phyloP scores from a whole-genome alignment of 2,113 vertebrate species.

The Sinocyclocheilus grahami region DNA sequence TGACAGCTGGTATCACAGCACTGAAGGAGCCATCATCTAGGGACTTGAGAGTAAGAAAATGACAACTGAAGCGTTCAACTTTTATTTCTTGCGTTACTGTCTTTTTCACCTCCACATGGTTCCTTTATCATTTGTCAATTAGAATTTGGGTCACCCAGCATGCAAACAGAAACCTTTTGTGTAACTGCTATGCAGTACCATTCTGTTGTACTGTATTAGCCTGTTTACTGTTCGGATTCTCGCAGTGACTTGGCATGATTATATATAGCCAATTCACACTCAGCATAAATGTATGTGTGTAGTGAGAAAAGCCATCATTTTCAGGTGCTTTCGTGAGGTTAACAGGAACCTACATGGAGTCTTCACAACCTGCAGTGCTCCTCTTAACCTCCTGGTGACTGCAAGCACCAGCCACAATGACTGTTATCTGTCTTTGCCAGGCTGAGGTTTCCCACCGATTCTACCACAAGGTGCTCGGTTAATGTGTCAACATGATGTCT shows the following conservation, averaged over 20 bases:
- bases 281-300: background rate
- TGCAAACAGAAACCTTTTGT: slow-evolving; percentile 15
- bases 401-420: slow-evolving; percentile 23
- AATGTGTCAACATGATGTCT: slow-evolving; percentile 62
- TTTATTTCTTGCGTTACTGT: background rate
- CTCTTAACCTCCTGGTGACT: slow-evolving; percentile 32
- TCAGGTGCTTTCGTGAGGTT: slow-evolving; percentile 25
- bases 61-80: slow-evolving; percentile 57
- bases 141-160: slow-evolving; percentile 68
- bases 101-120: slow-evolving; percentile 57
- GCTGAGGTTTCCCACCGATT: slow-evolving; percentile 46
- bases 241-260: background rate
- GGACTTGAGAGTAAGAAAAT: slow-evolving; percentile 46
- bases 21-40: slow-evolving; percentile 59
- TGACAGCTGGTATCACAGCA: slow-evolving; percentile 47
- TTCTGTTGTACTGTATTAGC: background rate
- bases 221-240: background rate
- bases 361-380: background rate
- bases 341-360: slow-evolving; percentile 9
- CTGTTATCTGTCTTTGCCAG: slow-evolving; percentile 60
- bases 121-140: slow-evolving; percentile 65
- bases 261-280: slow-evolving; percentile 3
- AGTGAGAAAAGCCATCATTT: background rate
- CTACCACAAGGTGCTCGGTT: slow-evolving; percentile 54
- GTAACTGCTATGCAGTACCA: slow-evolving; percentile 2